Percentiles rank a stretch among this genome's conserved stretches.
Conservation (phyloP, 53 echinoderm and acorn worm genomes). For the Glandiceps talaboti region DNA sequence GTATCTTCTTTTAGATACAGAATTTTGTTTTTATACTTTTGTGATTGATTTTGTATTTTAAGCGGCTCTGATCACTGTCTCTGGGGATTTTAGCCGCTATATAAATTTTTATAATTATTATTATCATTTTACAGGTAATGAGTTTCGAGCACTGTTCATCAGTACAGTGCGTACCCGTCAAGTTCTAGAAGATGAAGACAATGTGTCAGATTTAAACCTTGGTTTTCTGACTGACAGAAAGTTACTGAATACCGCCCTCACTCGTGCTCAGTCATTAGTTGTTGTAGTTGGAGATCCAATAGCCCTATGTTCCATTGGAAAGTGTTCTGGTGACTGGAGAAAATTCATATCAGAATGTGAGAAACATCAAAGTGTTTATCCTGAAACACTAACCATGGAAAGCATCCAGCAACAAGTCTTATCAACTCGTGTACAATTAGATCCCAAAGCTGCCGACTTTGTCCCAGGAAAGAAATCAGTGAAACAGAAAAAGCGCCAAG, state of each 20-base stretch:
- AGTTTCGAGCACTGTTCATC: slow-evolving; percentile 89
- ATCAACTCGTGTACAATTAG: slow-evolving; percentile 1
- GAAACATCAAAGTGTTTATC: slow-evolving; percentile 61
- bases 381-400: slow-evolving; percentile 41
- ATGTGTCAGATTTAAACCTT: slow-evolving; percentile 55
- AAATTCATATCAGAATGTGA: slow-evolving; percentile 66
- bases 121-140: slow-evolving; percentile 48
- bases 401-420: slow-evolving; percentile 34
- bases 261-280: slow-evolving; percentile 74
- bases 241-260: slow-evolving; percentile 80
- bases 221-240: slow-evolving; percentile 86
- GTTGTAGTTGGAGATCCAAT: slow-evolving; percentile 78
- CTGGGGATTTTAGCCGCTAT: too few relatives aligned
- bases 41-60: too few relatives aligned
- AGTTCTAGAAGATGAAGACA: slow-evolving; percentile 12
- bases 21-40: too few relatives aligned
- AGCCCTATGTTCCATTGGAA: slow-evolving; percentile 79
- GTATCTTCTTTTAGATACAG: too few relatives aligned
- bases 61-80: too few relatives aligned
- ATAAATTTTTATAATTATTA: too few relatives aligned
- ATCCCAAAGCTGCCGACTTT: background rate
- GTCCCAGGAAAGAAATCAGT: background rate
- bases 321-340: slow-evolving; percentile 69
- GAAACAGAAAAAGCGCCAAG: slow-evolving; percentile 1
- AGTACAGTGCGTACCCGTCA: slow-evolving; percentile 69